A percentile compares a stretch with the other conserved stretches of the same genome.
Evolutionary conservation across 2,113 vertebrate genomes (phyloP).

Genomic region (Phocoena phocoena): DNA sequence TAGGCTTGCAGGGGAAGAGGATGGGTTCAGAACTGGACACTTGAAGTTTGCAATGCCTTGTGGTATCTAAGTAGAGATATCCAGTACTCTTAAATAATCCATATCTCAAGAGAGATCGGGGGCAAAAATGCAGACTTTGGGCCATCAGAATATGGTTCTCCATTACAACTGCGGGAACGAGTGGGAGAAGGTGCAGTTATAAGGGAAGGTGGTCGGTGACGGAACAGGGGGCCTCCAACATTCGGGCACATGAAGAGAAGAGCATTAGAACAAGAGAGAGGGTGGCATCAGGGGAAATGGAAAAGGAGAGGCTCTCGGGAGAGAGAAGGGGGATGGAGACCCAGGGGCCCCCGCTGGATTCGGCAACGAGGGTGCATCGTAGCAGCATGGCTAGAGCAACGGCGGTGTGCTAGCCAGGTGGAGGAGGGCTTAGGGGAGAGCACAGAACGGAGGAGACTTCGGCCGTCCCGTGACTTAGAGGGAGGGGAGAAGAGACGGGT

Average conservation of each 20-base stretch:
- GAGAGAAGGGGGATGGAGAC: not conserved
- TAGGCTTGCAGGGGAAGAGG: too few species aligned
- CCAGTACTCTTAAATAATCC: not conserved
- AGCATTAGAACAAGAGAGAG: not conserved
- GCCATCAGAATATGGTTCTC: fast-evolving
- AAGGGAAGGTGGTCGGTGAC: too few species aligned
- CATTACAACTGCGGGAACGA: fast-evolving
- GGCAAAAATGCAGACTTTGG: fast-evolving
- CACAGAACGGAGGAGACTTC: not conserved
- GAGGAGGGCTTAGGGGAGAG: not conserved
- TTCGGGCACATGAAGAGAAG: fast-evolving
- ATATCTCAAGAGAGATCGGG: not conserved
- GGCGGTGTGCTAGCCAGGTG: fast-evolving
- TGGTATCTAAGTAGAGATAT: not conserved
- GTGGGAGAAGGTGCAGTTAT: fast-evolving
- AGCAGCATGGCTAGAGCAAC: not conserved
- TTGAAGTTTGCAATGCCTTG: not conserved
- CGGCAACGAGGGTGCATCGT: fast-evolving
- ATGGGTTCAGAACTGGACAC: not conserved
- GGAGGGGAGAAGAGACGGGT: not conserved
- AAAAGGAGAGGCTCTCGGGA: not conserved
- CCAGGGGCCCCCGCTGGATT: not conserved
- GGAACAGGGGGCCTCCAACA: not conserved
- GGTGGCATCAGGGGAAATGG: fast-evolving
- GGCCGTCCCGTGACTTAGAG: not conserved